Percentiles rank a stretch among this genome's conserved stretches.
phyloP scores from a whole-genome alignment of 1,140 invertebrate genomes.

The Stegodyphus mimosarum region DNA sequence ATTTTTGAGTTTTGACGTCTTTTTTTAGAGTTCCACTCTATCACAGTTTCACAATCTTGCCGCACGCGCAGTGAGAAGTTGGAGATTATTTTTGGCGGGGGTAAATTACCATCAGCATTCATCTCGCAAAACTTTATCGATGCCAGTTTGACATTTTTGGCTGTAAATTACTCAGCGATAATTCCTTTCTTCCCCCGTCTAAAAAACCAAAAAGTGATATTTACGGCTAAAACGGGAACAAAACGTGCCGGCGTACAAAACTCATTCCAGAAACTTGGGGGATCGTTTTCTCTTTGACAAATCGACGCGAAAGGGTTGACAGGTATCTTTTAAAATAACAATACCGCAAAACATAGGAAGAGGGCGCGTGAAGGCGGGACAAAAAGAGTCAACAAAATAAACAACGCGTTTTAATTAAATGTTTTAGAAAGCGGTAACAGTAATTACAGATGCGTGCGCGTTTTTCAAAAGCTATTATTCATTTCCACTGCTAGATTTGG shows the following conservation, averaged over 20 bases:
- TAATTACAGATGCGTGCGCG: conserved; percentile 21
- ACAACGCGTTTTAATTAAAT: conserved; percentile 44
- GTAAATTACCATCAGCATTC: background rate
- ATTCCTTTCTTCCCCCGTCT: background rate
- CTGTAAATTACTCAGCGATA: background rate
- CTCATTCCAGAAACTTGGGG: background rate
- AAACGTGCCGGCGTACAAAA: too few species aligned
- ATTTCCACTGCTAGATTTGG: conserved; percentile 16
- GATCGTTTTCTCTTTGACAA: conserved; percentile 17
- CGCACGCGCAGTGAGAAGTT: background rate
- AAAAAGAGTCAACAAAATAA: conserved; percentile 23
- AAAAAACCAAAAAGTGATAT: too few species aligned
- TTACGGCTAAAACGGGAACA: too few species aligned
- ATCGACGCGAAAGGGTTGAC: conserved; percentile 25
- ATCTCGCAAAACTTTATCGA: background rate
- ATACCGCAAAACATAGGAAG: conserved; percentile 15
- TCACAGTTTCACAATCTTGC: too few species aligned
- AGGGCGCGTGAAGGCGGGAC: background rate
- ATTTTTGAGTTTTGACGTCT: too few species aligned
- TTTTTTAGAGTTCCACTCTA: too few species aligned
- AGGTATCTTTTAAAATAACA: conserved; percentile 51
- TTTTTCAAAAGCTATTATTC: conserved; percentile 45
- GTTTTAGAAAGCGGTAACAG: conserved; percentile 38
- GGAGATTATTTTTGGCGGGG: background rate
- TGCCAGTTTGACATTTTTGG: background rate